phyloP scores from a whole-genome alignment of 2,888 invertebrate genomes.

The Atethmia centrago region DNA sequence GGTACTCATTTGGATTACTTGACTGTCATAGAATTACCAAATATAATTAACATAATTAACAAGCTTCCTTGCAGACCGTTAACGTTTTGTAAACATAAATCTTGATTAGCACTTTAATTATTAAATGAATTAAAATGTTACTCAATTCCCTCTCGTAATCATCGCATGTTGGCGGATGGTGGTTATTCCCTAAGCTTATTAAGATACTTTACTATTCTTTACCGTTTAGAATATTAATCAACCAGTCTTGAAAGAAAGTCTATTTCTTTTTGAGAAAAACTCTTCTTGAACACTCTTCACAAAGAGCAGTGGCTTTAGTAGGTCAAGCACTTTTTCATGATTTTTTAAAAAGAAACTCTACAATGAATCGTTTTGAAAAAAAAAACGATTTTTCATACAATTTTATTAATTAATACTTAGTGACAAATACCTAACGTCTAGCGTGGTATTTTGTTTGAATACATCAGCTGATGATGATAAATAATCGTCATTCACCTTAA shows the following conservation, averaged over 20 bases:
- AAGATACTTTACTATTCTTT: constrained; percentile 31
- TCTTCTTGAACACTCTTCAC: not conserved
- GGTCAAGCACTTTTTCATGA: too few relatives aligned
- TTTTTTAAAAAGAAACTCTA: too few relatives aligned
- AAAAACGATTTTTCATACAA: too few relatives aligned
- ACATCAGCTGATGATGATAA: not conserved
- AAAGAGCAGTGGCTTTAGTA: not conserved
- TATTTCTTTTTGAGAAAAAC: not conserved
- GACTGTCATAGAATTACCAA: constrained; percentile 2
- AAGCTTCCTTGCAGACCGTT: constrained; percentile 14
- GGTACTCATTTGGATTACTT: constrained; percentile 17
- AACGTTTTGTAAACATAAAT: constrained; percentile 27
- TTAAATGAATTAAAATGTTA: constrained; percentile 38
- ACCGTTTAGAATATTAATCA: constrained; percentile 49
- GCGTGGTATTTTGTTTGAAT: not conserved
- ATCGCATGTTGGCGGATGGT: constrained; percentile 6
- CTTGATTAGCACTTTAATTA: constrained; percentile 49
- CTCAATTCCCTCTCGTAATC: constrained; percentile 41
- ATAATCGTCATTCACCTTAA: too few relatives aligned
- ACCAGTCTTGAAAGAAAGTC: constrained; percentile 5
- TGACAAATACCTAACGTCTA: too few relatives aligned
- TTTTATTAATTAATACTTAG: too few relatives aligned
- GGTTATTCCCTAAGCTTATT: constrained; percentile 55
- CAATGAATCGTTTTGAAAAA: too few relatives aligned
- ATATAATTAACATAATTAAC: constrained; percentile 33